Conservation (phyloP, 2,888 invertebrate genomes). For the Leucophenga maculata region DNA sequence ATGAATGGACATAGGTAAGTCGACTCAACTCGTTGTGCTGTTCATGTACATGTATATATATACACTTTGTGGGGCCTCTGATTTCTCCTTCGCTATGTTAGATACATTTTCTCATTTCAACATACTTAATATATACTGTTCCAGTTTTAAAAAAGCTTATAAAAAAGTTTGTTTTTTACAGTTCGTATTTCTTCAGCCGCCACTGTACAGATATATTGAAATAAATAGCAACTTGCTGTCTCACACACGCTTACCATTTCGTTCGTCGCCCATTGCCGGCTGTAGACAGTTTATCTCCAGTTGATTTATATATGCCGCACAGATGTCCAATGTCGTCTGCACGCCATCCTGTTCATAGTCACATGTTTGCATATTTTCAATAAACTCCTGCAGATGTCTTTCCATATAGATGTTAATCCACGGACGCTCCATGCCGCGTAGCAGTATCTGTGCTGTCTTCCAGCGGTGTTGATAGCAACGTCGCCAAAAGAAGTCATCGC, state of each 20-base stretch:
- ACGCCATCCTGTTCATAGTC: slow-evolving; percentile 69
- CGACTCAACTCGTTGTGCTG: too few species aligned
- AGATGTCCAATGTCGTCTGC: slow-evolving; percentile 67
- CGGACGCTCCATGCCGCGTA: slow-evolving; percentile 43
- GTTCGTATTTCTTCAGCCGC: too few species aligned
- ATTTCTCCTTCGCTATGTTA: too few species aligned
- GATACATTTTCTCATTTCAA: too few species aligned
- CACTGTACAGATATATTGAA: not conserved
- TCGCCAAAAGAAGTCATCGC: slow-evolving; percentile 70
- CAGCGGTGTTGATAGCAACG: slow-evolving; percentile 68
- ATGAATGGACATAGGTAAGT: too few species aligned
- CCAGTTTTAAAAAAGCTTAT: too few species aligned
- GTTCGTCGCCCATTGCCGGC: slow-evolving; percentile 60
- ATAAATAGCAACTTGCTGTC: slow-evolving; percentile 7
- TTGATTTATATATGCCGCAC: slow-evolving; percentile 68
- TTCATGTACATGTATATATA: too few species aligned
- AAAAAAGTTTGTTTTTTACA: too few species aligned
- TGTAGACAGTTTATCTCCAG: slow-evolving; percentile 69
- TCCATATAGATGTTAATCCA: slow-evolving; percentile 73
- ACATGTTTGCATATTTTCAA: slow-evolving; percentile 68
- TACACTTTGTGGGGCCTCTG: too few species aligned
- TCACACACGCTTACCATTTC: slow-evolving; percentile 53
- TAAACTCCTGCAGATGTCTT: slow-evolving; percentile 71
- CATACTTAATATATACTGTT: too few species aligned
- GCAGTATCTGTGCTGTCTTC: slow-evolving; percentile 52